phyloP scores from a whole-genome alignment of 2,113 vertebrate genomes.

The Chaetodon auriga region DNA sequence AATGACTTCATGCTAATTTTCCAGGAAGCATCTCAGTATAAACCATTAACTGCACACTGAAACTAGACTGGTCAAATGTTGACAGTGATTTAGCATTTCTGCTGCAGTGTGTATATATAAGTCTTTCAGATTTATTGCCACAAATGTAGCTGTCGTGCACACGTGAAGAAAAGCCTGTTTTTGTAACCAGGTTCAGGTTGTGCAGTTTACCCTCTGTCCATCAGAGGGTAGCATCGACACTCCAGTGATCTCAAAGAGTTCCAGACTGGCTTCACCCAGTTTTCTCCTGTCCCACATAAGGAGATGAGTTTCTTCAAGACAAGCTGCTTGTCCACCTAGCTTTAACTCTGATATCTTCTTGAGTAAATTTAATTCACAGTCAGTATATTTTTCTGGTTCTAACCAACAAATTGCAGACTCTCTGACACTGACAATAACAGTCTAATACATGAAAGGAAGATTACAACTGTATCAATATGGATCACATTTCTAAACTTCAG shows the following conservation, averaged over 20 bases:
- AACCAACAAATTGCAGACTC: background rate
- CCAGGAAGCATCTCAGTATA: too few species aligned
- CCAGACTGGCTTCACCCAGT: background rate
- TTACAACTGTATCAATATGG: background rate
- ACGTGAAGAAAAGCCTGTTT: background rate
- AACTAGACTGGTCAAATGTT: too few species aligned
- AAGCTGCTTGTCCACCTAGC: too few species aligned
- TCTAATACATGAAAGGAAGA: background rate
- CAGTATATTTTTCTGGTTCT: background rate
- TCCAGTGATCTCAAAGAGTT: background rate
- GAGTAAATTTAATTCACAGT: background rate
- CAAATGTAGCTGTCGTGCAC: background rate
- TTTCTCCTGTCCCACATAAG: background rate
- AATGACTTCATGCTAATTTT: background rate
- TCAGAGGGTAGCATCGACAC: conserved; percentile 43
- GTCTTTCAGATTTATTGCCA: background rate
- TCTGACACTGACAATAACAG: background rate
- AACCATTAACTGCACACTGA: too few species aligned
- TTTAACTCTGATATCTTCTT: background rate
- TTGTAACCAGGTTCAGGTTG: background rate
- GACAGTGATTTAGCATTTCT: background rate
- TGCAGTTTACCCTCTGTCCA: conserved; percentile 36
- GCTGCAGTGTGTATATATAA: too few species aligned
- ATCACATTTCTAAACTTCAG: background rate
- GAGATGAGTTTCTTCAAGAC: background rate